Percentiles rank a stretch among this genome's conserved stretches.
These are phyloP conservation scores for Alsophila aescularia DNA, from an alignment of 2,888 invertebrate genomes.

Conservation along the genomic window DNA sequence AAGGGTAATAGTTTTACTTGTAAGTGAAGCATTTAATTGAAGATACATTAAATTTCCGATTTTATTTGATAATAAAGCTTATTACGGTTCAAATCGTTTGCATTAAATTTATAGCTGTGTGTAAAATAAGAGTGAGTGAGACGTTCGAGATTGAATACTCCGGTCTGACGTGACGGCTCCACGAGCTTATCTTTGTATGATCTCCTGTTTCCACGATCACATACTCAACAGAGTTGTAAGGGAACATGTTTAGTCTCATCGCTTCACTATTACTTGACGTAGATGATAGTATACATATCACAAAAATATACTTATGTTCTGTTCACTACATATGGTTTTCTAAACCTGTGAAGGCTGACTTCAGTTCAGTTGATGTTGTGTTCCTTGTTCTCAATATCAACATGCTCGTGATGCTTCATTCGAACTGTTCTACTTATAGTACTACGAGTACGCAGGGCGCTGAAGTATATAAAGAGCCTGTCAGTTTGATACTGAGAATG, in stretches of 20 bases:
- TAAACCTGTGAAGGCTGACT: neutral
- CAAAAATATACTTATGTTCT: slow-evolving; percentile 22
- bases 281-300: slow-evolving; percentile 41
- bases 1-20: slow-evolving; percentile 58
- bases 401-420: too few species aligned
- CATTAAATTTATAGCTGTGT: slow-evolving; percentile 52
- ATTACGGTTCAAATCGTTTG: slow-evolving; percentile 60
- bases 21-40: slow-evolving; percentile 50
- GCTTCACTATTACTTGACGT: slow-evolving; percentile 22
- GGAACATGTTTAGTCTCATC: slow-evolving; percentile 17
- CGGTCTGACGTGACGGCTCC: slow-evolving; percentile 32
- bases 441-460: too few species aligned
- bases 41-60: slow-evolving; percentile 31
- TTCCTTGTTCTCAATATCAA: too few species aligned
- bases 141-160: slow-evolving; percentile 43
- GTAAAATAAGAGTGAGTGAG: slow-evolving; percentile 50
- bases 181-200: slow-evolving; percentile 34
- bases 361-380: neutral
- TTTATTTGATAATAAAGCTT: slow-evolving; percentile 57
- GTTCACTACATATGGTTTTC: neutral
- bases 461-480: too few species aligned
- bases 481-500: too few species aligned
- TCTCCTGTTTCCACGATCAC: slow-evolving; percentile 21
- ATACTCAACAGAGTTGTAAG: slow-evolving; percentile 16
- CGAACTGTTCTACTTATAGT: too few species aligned